These are phyloP conservation scores for Microcebus griseorufus DNA, from an alignment of 2,113 vertebrate species.

Conservation along the genomic window DNA sequence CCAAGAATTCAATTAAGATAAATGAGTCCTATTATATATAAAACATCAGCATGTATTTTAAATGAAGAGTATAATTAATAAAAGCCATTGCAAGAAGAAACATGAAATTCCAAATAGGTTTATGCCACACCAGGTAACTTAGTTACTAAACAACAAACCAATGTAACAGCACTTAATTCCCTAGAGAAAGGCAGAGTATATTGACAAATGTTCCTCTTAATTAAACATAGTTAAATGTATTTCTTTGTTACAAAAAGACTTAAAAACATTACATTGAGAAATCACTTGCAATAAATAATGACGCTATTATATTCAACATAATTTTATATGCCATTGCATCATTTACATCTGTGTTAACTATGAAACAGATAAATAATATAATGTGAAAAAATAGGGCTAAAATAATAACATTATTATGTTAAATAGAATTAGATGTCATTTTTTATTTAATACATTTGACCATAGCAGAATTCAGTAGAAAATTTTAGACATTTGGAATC, in stretches of 20 bases:
- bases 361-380: not conserved
- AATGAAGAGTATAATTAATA: not conserved
- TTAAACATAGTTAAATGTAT: not conserved
- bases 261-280: not conserved
- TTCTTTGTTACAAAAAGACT: not conserved
- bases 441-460: not conserved
- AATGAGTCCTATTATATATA: not conserved
- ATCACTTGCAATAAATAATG: not conserved
- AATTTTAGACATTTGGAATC: not conserved
- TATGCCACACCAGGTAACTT: not conserved
- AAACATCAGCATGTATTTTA: not conserved
- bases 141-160: not conserved
- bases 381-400: not conserved
- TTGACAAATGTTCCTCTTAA: not conserved
- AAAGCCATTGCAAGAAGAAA: not conserved
- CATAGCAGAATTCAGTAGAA: not conserved
- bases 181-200: not conserved
- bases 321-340: not conserved
- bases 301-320: not conserved
- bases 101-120: not conserved
- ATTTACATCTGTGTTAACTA: not conserved
- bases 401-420: not conserved
- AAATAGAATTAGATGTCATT: not conserved
- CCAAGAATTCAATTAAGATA: not conserved
- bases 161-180: not conserved